A percentile compares a stretch with the other conserved stretches of the same genome.
Evolutionary conservation across 2,113 vertebrate species (phyloP).

Genomic region (Eretmochelys imbricata): DNA sequence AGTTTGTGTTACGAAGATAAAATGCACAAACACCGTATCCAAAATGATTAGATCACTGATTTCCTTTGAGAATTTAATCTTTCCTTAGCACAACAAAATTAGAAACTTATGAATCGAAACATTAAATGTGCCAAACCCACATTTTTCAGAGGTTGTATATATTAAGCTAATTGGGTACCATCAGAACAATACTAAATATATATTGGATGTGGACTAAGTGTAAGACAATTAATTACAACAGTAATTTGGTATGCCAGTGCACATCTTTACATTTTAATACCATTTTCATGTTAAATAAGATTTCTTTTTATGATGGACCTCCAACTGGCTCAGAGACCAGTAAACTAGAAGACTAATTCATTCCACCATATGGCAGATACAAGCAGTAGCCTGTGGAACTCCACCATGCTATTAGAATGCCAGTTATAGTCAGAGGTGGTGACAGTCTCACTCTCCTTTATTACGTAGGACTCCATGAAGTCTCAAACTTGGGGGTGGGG

Average conservation of each 20-base stretch:
- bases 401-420: background rate
- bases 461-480: background rate
- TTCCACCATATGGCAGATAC: background rate
- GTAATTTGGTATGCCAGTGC: background rate
- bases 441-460: background rate
- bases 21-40: background rate
- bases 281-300: background rate
- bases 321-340: background rate
- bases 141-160: background rate
- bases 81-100: background rate
- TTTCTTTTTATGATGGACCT: background rate
- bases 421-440: background rate
- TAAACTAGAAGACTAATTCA: background rate
- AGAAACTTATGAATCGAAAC: background rate
- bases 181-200: background rate
- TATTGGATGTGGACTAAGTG: background rate
- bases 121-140: background rate
- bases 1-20: background rate
- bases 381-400: background rate
- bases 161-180: background rate
- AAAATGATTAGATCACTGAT: background rate
- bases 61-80: background rate
- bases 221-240: background rate
- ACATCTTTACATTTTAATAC: background rate
- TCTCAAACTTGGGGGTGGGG: background rate